These are phyloP conservation scores for Amazona ochrocephala DNA, from an alignment of 2,797 vertebrate species.

Conservation along the genomic window DNA sequence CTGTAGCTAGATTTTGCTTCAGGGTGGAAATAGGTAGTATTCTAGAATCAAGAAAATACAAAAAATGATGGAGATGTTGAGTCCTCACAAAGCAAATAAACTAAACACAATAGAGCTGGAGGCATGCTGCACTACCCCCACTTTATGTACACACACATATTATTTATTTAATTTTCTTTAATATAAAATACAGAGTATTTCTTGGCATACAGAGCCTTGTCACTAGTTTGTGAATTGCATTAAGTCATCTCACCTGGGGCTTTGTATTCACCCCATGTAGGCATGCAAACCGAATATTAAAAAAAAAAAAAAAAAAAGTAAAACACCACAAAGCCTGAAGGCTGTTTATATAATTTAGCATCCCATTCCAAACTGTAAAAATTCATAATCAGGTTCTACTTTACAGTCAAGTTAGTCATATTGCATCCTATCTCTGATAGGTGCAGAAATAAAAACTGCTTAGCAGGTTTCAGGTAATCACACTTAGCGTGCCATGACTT, in stretches of 20 bases:
- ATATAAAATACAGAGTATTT: constrained; percentile 13
- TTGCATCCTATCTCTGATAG: neutral
- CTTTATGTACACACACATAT: neutral
- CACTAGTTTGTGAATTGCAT: neutral
- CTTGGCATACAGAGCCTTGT: neutral
- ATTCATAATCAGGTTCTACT: neutral
- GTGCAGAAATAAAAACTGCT: neutral
- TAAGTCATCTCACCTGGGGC: constrained; percentile 19
- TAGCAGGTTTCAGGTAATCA: neutral
- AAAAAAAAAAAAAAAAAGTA: neutral
- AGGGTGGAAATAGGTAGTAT: constrained; percentile 54
- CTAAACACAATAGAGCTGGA: constrained; percentile 16
- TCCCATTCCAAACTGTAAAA: neutral
- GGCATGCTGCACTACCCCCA: neutral
- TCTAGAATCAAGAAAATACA: constrained; percentile 58
- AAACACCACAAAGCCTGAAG: neutral
- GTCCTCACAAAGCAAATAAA: constrained; percentile 40
- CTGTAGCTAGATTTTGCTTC: constrained; percentile 62
- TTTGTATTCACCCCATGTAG: neutral
- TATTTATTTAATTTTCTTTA: constrained; percentile 17
- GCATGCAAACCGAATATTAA: neutral
- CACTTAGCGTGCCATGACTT: neutral
- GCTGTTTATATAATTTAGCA: neutral
- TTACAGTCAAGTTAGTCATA: neutral
- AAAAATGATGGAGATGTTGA: constrained; percentile 11